These are phyloP conservation scores for Mylabris sibirica DNA, from an alignment of 2,888 invertebrate genomes.

Conservation along the genomic window DNA sequence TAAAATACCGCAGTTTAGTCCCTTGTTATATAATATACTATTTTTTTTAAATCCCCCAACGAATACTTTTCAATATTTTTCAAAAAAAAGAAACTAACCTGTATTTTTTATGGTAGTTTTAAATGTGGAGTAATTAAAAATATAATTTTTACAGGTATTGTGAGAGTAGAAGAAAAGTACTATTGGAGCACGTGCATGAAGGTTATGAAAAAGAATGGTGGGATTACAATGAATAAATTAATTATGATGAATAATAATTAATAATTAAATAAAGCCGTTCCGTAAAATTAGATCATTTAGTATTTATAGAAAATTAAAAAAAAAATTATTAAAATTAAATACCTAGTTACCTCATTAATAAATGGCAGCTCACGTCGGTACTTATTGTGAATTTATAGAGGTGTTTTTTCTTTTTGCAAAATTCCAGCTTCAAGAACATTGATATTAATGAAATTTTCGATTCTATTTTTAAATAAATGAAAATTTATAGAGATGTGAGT, in stretches of 20 bases:
- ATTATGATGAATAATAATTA: neutral
- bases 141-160: slow-evolving; percentile 80
- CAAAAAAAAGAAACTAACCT: too few species aligned
- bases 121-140: too few species aligned
- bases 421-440: neutral
- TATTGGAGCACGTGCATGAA: slow-evolving; percentile 97
- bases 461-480: neutral
- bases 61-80: too few species aligned
- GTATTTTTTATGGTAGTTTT: too few species aligned
- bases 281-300: slow-evolving; percentile 45
- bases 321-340: slow-evolving; percentile 39
- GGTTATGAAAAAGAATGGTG: slow-evolving; percentile 99
- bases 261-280: slow-evolving; percentile 38
- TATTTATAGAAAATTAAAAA: slow-evolving; percentile 37
- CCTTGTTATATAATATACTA: too few species aligned
- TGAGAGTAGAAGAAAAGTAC: slow-evolving; percentile 93
- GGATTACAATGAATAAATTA: slow-evolving; percentile 87
- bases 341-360: slow-evolving; percentile 47
- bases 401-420: slow-evolving; percentile 2
- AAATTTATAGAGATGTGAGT: neutral
- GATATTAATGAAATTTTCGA: neutral
- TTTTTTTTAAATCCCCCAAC: too few species aligned
- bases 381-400: slow-evolving; percentile 28
- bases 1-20: too few species aligned
- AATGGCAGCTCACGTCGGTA: slow-evolving; percentile 38